phyloP scores from a whole-genome alignment of 2,797 vertebrate species.

The Chelonia mydas region DNA sequence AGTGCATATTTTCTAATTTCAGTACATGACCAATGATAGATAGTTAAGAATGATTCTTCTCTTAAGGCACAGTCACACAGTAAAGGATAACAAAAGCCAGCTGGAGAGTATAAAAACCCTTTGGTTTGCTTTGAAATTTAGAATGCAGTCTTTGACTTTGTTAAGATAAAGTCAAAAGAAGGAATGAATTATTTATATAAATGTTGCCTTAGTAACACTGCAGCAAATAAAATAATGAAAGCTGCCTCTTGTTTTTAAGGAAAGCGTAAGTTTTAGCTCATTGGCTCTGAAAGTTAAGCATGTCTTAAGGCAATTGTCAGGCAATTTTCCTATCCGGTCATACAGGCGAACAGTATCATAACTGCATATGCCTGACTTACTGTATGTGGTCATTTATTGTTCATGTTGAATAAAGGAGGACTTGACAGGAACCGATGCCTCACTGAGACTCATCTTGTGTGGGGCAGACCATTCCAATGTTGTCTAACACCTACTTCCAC shows the following conservation, averaged over 20 bases:
- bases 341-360: not conserved
- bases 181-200: slow-evolving; percentile 82
- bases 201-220: slow-evolving; percentile 80
- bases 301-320: slow-evolving; percentile 23
- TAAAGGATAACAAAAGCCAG: slow-evolving; percentile 39
- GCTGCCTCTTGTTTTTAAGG: slow-evolving; percentile 72
- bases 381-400: not conserved
- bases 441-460: not conserved
- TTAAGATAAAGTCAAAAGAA: slow-evolving; percentile 79
- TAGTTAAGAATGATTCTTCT: slow-evolving; percentile 50
- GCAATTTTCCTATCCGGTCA: slow-evolving; percentile 30
- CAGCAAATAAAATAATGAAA: slow-evolving; percentile 82
- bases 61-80: slow-evolving; percentile 61
- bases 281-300: slow-evolving; percentile 64
- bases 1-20: slow-evolving; percentile 67
- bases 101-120: slow-evolving; percentile 57
- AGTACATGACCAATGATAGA: slow-evolving; percentile 64
- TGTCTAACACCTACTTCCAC: not conserved
- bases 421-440: not conserved
- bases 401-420: not conserved
- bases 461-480: accelerated
- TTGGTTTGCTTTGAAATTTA: slow-evolving; percentile 78
- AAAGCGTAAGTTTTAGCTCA: slow-evolving; percentile 67
- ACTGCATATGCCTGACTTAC: not conserved
- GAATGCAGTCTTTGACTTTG: slow-evolving; percentile 80